Evolutionary conservation across 2,888 invertebrate genomes (phyloP), one percentile per base, ranked within the genome.

Genomic region (Euphydryas editha): DNA sequence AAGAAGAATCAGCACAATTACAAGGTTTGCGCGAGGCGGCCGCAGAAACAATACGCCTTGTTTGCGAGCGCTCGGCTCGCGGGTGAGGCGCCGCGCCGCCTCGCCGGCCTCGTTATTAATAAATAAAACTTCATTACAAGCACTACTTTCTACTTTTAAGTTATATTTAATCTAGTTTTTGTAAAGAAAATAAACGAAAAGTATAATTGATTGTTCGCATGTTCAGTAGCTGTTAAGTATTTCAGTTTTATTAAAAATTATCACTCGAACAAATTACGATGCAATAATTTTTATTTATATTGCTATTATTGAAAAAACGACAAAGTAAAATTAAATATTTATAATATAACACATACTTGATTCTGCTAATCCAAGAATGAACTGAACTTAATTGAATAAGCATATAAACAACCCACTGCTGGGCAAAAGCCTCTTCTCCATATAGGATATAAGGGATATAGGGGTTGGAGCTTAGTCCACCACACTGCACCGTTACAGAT

Each of bases 1-100:
- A 39, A 47, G 47, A 62, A 56, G 46, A 56, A 56, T 62, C 46
- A 47, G 37, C 44, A 58, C n/a, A 57, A 58, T 17, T 11, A 24
- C 44, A 24, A 21, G 42, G 57, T 58, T 1, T 21, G 42, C 42
- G 44, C 57, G 42, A n/a, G n/a, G 5, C n/a, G 39, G 13, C 39
- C 20, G 8, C 13, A 20, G 37, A 15, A 54, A 54, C 54, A 54
- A 54, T 54, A 36, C 36, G 36, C 54, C 30, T 54, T 36, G 54
- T 36, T 36, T 36, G 54, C 36, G 51, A 24, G 24, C 51, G 21
- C 51, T n/a, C 51, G 51, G 15, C 51, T 11, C 18, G n/a, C n/a
- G n/a, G n/a, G n/a, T n/a, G 1, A 11, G n/a, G 49, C 49, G 49
- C 11, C n/a, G 21, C 7, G 54, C 17, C 13, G 18, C 2, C 30